Evolutionary conservation across 2,888 invertebrate species (phyloP).

Genomic region (Nezara viridula): DNA sequence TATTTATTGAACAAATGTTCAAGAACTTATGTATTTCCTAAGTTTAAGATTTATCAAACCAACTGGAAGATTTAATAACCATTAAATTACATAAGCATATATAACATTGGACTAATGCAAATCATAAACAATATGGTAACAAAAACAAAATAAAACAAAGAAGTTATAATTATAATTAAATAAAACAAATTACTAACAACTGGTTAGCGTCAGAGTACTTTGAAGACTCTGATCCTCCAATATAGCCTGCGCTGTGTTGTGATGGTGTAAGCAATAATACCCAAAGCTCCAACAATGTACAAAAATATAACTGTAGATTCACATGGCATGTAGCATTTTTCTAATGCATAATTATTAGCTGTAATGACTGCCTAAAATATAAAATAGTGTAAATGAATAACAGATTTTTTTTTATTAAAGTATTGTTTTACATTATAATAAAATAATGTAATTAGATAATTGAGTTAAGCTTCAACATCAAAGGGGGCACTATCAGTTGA

Average conservation of each 20-base stretch:
- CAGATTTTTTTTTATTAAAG: background rate
- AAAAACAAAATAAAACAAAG: background rate
- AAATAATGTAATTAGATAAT: background rate
- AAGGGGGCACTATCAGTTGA: no score
- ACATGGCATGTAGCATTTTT: slow-evolving; percentile 85
- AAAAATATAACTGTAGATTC: slow-evolving; percentile 81
- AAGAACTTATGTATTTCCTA: background rate
- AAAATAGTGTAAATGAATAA: background rate
- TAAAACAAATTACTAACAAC: background rate
- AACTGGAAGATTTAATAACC: background rate
- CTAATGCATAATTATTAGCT: slow-evolving; percentile 79
- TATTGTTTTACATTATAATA: background rate
- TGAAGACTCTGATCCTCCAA: slow-evolving; percentile 63
- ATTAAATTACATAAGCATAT: background rate
- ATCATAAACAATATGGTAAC: background rate
- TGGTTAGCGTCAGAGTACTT: slow-evolving; percentile 62
- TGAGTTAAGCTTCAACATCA: no score
- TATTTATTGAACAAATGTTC: no score
- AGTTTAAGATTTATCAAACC: background rate
- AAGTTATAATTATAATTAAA: background rate
- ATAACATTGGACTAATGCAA: background rate
- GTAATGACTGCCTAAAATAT: slow-evolving; percentile 81
- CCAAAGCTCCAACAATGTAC: slow-evolving; percentile 73
- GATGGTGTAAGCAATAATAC: slow-evolving; percentile 62
- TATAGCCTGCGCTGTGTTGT: slow-evolving; percentile 60